Evolutionary conservation across 2,113 vertebrate species (phyloP).

Genomic region (Litocranius walleri): DNA sequence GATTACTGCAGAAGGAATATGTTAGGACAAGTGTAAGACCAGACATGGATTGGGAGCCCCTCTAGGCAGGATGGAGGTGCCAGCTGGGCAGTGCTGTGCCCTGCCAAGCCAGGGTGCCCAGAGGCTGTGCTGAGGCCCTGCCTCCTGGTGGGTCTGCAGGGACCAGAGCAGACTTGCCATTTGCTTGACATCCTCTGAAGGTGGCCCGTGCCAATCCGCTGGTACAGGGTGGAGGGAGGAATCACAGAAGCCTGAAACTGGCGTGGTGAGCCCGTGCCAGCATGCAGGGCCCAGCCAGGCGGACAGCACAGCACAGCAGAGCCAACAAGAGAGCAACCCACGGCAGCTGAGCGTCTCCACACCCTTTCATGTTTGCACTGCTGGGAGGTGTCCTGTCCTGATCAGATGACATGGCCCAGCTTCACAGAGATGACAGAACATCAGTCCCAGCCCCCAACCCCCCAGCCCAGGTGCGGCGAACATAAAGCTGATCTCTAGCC

Average conservation of each 20-base stretch:
- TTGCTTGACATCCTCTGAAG: no score
- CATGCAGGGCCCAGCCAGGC: accelerated
- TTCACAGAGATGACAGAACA: not conserved
- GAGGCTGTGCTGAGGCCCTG: not conserved
- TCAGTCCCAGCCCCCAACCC: not conserved
- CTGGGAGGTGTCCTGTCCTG: not conserved
- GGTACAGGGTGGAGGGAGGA: not conserved
- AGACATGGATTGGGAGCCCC: accelerated
- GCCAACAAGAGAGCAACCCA: accelerated
- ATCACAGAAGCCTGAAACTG: not conserved
- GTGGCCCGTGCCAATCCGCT: not conserved
- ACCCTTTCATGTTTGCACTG: accelerated
- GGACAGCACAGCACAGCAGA: accelerated
- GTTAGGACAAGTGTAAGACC: not conserved
- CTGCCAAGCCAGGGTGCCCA: not conserved
- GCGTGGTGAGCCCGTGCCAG: not conserved
- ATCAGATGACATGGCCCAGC: not conserved
- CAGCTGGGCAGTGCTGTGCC: not conserved
- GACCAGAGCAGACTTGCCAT: accelerated
- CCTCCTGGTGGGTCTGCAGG: not conserved
- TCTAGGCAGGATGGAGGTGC: not conserved
- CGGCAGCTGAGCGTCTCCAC: accelerated
- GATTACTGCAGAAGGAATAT: not conserved
- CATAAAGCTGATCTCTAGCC: not conserved
- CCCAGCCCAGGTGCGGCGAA: accelerated